Base-by-base conservation (phyloP, 2,797 vertebrate genomes). In the Anableps anableps region DNA sequence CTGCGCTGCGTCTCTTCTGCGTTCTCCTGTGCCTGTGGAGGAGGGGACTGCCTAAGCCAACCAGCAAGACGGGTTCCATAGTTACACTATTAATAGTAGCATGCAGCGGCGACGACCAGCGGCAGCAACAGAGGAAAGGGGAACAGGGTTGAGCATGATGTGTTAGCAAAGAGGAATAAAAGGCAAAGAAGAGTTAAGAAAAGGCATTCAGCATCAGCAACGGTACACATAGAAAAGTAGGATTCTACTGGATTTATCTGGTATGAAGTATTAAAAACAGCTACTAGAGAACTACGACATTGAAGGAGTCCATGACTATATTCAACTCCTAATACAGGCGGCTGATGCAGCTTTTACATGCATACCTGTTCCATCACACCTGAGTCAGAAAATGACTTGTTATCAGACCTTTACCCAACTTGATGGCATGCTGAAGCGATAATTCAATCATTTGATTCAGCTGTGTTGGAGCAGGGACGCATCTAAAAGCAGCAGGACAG, bases 11-110 rank as follows among this genome's bases (percentile, higher is more conserved):
- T 86, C 93, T 88, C 89, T 78, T 90, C 89, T 34, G 34, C 88
- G 85, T 76, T 90, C 92, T 91, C 88, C 89, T 84, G 93, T 84
- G 85, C 94, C 94, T 95, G 92, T 88, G 93, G 77, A 95, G 92
- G 91, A 94, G 92, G 93, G 93, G 87, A 95, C 93, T 91, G 94
- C 94, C 94, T 95, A 95, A 95, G 94, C 95, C 94, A 95, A 94
- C 91, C 88, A 94, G 92, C 91, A 93, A 89, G 92, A 94, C 77
- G 93, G 89, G 84, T 88, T 90, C 88, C 92, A 93, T 79, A 83
- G 90, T 85, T 80, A 91, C 80, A 91, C 88, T 83, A 88, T 83
- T 51, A 91, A 84, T 85, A 93, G 84, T 87, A 79, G 82, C 94
- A 94, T 94, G 94, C 94, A 93, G 81, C 90, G 87, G 85, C 80